phyloP scores from a whole-genome alignment of 2,797 vertebrate species.

The Fratercula arctica region DNA sequence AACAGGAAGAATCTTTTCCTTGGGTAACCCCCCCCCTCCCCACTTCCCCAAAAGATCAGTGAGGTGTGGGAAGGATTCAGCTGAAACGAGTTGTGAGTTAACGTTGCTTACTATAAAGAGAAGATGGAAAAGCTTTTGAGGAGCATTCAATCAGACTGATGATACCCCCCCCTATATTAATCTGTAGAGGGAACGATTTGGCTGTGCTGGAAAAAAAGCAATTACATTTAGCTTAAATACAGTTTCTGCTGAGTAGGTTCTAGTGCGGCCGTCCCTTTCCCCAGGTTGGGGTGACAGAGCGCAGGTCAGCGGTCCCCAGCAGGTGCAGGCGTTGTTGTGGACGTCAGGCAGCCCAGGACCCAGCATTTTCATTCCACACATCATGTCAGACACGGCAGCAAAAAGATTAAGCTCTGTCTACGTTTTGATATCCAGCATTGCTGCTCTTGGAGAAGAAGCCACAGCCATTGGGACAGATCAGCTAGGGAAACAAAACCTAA shows the following conservation, averaged over 20 bases:
- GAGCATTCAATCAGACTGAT: background rate
- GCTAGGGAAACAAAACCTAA: background rate
- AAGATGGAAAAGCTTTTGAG: background rate
- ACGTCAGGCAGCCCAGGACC: fast-evolving
- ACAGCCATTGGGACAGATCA: background rate
- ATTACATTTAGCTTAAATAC: background rate
- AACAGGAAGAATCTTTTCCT: background rate
- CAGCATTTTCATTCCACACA: background rate
- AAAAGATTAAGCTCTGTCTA: background rate
- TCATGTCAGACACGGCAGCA: fast-evolving
- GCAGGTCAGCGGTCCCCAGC: background rate
- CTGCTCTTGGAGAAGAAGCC: background rate
- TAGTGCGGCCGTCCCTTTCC: background rate
- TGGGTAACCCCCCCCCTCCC: background rate
- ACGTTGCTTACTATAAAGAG: background rate
- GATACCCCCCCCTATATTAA: background rate
- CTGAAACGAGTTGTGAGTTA: background rate
- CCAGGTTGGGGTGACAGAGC: fast-evolving
- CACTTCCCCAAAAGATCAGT: fast-evolving
- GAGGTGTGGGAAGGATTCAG: background rate
- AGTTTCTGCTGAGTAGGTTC: background rate
- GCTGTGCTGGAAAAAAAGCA: background rate
- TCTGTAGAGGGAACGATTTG: background rate
- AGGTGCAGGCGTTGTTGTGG: fast-evolving
- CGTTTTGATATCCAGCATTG: too few species aligned